Evolutionary conservation across 2,797 vertebrate species (phyloP).

Genomic region (Ctenosaura bakeri): DNA sequence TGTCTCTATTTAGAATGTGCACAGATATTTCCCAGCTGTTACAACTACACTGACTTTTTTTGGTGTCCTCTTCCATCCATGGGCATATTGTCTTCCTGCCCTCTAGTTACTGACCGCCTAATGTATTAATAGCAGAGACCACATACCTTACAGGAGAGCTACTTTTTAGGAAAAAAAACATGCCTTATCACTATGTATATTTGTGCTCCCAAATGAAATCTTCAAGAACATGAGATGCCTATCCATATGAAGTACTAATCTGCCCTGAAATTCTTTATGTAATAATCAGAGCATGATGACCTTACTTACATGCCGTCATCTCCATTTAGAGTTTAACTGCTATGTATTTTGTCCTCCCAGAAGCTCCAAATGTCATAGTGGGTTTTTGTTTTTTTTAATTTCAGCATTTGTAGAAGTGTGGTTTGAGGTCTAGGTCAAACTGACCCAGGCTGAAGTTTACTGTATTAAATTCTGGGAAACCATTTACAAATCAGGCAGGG

Average conservation of each 20-base stretch:
- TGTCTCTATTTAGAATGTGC: neutral
- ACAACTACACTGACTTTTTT: neutral
- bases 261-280: neutral
- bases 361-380: neutral
- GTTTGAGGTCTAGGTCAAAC: neutral
- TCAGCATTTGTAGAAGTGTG: conserved; percentile 11
- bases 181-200: neutral
- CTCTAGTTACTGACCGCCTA: neutral
- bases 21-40: neutral
- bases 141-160: neutral
- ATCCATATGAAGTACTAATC: neutral
- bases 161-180: neutral
- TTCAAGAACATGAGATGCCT: neutral
- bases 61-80: neutral
- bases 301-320: conserved; percentile 7
- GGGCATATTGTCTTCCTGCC: neutral
- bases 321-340: conserved; percentile 5
- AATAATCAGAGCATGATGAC: conserved; percentile 3
- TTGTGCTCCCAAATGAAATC: neutral
- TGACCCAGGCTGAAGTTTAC: neutral
- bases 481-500: neutral
- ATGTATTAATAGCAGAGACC: neutral
- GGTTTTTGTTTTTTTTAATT: neutral
- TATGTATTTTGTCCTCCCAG: neutral
- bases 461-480: conserved; percentile 1